Evolutionary conservation across 1,140 invertebrate genomes (phyloP).

Genomic region (Trichogramma pretiosum): DNA sequence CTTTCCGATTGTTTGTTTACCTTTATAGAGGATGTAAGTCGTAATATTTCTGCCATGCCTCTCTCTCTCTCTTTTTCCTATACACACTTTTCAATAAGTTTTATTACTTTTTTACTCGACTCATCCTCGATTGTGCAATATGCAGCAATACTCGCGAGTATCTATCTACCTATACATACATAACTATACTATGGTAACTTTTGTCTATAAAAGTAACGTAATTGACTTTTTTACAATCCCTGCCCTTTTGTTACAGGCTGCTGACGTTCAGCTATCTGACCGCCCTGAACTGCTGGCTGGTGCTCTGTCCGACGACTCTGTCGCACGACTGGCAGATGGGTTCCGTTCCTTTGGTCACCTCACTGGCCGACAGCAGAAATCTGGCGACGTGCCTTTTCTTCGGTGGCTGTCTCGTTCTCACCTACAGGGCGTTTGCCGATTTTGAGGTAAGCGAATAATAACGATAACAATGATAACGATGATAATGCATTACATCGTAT

Average conservation of each 20-base stretch:
- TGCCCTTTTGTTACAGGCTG: conserved; percentile 40
- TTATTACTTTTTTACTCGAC: too few relatives aligned
- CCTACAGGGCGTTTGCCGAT: conserved; percentile 53
- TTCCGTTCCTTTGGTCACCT: conserved; percentile 66
- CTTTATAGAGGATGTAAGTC: too few relatives aligned
- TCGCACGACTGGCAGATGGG: conserved; percentile 87
- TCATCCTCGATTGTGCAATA: too few relatives aligned
- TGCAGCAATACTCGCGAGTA: too few relatives aligned
- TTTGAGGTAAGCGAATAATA: conserved; percentile 53
- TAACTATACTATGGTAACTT: too few relatives aligned
- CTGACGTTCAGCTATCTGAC: conserved; percentile 75
- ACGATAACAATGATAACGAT: too few relatives aligned
- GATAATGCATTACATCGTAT: too few relatives aligned
- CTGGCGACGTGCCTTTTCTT: conserved; percentile 61
- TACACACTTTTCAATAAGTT: not conserved
- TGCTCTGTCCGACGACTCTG: conserved; percentile 65
- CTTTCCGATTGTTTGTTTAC: too few relatives aligned
- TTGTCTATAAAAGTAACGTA: too few relatives aligned
- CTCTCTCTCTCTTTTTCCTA: not conserved
- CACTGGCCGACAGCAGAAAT: conserved; percentile 60
- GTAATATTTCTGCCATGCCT: too few relatives aligned
- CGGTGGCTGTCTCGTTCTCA: conserved; percentile 49
- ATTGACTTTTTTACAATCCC: too few relatives aligned
- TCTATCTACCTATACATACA: too few relatives aligned
- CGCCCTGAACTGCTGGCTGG: conserved; percentile 71